Conservation (phyloP, 2,888 invertebrate species). For the Callinectes sapidus region DNA sequence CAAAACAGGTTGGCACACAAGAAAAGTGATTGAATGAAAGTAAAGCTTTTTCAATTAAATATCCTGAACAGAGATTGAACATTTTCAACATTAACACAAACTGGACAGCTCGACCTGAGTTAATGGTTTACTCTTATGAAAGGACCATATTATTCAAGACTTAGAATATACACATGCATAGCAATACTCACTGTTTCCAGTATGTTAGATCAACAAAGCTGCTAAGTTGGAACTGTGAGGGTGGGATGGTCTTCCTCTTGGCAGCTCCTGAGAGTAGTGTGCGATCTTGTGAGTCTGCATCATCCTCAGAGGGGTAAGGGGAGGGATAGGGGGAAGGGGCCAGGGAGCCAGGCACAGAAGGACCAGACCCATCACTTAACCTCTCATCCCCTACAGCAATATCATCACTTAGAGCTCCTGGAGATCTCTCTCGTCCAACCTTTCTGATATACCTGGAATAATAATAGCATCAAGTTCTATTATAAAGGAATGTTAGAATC, state of each 20-base stretch:
- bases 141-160: too few relatives aligned
- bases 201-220: conserved; percentile 82
- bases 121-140: too few relatives aligned
- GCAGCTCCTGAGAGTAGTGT: conserved; percentile 73
- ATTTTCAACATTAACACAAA: too few relatives aligned
- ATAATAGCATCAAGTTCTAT: neutral
- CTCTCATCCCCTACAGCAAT: conserved; percentile 73
- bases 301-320: conserved; percentile 70
- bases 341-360: conserved; percentile 67
- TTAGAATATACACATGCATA: neutral
- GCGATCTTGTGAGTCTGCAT: conserved; percentile 62
- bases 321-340: conserved; percentile 71
- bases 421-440: conserved; percentile 77
- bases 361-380: conserved; percentile 67
- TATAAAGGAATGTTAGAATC: conserved; percentile 55
- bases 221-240: conserved; percentile 76
- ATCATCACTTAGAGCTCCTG: conserved; percentile 76
- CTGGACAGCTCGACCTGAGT: too few relatives aligned
- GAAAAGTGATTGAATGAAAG: neutral
- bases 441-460: conserved; percentile 71
- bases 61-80: too few relatives aligned
- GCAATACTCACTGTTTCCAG: conserved; percentile 81
- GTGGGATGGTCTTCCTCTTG: conserved; percentile 73
- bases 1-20: neutral
- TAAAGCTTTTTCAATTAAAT: too few relatives aligned